phyloP scores from a whole-genome alignment of 2,888 invertebrate genomes.

The Ceramica pisi region DNA sequence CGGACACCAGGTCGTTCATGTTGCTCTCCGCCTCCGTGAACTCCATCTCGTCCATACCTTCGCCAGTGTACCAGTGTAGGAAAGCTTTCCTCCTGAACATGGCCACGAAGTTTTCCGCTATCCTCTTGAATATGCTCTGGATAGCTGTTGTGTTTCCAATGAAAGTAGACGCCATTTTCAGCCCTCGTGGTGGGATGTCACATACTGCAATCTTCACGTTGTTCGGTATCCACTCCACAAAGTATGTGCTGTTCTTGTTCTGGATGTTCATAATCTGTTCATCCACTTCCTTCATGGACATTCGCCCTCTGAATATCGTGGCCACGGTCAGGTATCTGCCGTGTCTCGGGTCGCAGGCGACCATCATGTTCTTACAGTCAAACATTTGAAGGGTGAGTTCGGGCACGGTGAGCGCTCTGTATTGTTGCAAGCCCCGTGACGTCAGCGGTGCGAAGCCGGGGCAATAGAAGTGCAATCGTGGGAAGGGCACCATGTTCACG shows the following conservation, averaged over 20 bases:
- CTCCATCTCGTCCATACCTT: slow-evolving; percentile 98
- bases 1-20: slow-evolving; percentile 94
- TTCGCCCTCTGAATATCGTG: slow-evolving; percentile 96
- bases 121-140: slow-evolving; percentile 96
- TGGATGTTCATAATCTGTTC: slow-evolving; percentile 95
- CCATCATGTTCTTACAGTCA: slow-evolving; percentile 95
- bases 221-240: slow-evolving; percentile 95
- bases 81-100: slow-evolving; percentile 99
- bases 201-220: slow-evolving; percentile 95
- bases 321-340: slow-evolving; percentile 97
- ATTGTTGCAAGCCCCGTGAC: slow-evolving; percentile 96
- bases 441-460: slow-evolving; percentile 93
- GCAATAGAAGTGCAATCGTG: slow-evolving; percentile 90
- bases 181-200: slow-evolving; percentile 93
- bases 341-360: slow-evolving; percentile 97
- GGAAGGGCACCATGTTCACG: slow-evolving; percentile 92
- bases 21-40: slow-evolving; percentile 97
- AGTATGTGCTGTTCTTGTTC: slow-evolving; percentile 94
- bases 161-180: slow-evolving; percentile 97
- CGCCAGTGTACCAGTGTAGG: slow-evolving; percentile 98
- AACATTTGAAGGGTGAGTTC: slow-evolving; percentile 93
- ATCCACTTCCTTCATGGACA: slow-evolving; percentile 98
- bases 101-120: slow-evolving; percentile 96
- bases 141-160: slow-evolving; percentile 97
- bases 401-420: slow-evolving; percentile 97